Evolutionary conservation across 2,888 invertebrate species (phyloP), one percentile per base, ranked within the genome.

Genomic region (Adela reaumurella): DNA sequence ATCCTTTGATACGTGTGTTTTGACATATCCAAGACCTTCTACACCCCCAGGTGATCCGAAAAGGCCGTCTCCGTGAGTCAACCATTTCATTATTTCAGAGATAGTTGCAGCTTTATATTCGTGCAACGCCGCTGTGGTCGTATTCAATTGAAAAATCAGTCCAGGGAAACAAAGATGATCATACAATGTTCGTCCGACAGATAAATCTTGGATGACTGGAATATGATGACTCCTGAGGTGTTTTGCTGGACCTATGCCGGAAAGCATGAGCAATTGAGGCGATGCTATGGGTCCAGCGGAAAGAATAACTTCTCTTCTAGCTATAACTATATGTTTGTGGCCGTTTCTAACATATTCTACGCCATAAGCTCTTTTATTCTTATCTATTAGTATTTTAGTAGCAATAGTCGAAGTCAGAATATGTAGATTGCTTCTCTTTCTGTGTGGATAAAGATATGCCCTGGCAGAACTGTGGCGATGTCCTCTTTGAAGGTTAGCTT

Each of bases 211-310:
- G 1, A 89, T 59, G 1, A 88, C 68, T 0, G 86, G 85, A 51
- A 89, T 82, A 0, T 77, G 78, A 3, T 84, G 67, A 10, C 74
- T 67, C 51, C 78, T 63, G 1, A 88, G 68, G 58, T 87, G 80
- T 52, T 83, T 69, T 51, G 67, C 65, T 0, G 83, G 83, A 1
- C 85, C 85, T 14, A 85, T 64, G 11, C 94, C 94, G 4, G 94
- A 94, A 2, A 97, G 68, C 91, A 96, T 91, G n/a, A 97, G 81
- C 16, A 97, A 63, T 65, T 97, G 95, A 0, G 96, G 94, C 0
- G 93, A 90, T 58, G 90, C 92, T 53, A 97, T 86, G 1, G 94
- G 84, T 1, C 97, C 96, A 0, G 92, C 93, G 10, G 90, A 87
- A 17, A 96, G 61, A 52, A 97, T 89, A 0, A 97, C 84, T 72